Conservation (phyloP, 1,140 invertebrate genomes). For the Drosophila baimaii region DNA sequence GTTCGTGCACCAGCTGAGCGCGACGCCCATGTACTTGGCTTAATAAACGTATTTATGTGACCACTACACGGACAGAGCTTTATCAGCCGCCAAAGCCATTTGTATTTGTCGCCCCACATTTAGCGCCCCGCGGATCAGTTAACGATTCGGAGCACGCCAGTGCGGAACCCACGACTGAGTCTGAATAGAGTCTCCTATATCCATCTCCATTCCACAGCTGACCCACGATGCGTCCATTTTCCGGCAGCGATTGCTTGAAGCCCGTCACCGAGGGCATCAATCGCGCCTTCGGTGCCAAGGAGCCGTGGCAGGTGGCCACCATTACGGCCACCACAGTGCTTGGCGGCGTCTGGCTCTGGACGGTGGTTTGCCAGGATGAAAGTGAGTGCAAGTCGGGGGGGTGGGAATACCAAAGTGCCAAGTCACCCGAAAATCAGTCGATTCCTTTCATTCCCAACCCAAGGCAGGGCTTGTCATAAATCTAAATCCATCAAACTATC, state of each 20-base stretch:
- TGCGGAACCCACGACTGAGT: constrained; percentile 20
- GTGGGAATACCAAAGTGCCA: background rate
- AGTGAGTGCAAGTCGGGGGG: constrained; percentile 85
- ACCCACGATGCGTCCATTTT: constrained; percentile 66
- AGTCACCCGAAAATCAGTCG: constrained; percentile 6
- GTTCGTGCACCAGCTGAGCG: constrained; percentile 32
- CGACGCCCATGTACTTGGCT: constrained; percentile 10
- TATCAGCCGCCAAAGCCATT: constrained; percentile 65
- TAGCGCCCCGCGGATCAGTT: constrained; percentile 49
- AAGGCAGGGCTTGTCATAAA: constrained; percentile 22
- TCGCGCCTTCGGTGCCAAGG: constrained; percentile 87
- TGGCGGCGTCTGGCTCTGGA: constrained; percentile 88
- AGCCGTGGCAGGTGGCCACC: constrained; percentile 91
- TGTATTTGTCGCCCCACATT: constrained; percentile 48
- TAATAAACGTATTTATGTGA: constrained; percentile 10
- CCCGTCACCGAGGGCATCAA: constrained; percentile 84
- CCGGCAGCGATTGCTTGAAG: constrained; percentile 65
- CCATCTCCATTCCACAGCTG: constrained; percentile 40
- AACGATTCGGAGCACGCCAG: constrained; percentile 41
- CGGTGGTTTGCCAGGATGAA: constrained; percentile 89
- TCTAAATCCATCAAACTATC: constrained; percentile 63
- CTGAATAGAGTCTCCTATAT: no score
- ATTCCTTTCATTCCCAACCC: constrained; percentile 13
- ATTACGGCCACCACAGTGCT: constrained; percentile 89
- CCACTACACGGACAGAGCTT: constrained; percentile 33